These are phyloP conservation scores for Gastrophryne carolinensis DNA, from an alignment of 2,797 vertebrate species.

Conservation along the genomic window DNA sequence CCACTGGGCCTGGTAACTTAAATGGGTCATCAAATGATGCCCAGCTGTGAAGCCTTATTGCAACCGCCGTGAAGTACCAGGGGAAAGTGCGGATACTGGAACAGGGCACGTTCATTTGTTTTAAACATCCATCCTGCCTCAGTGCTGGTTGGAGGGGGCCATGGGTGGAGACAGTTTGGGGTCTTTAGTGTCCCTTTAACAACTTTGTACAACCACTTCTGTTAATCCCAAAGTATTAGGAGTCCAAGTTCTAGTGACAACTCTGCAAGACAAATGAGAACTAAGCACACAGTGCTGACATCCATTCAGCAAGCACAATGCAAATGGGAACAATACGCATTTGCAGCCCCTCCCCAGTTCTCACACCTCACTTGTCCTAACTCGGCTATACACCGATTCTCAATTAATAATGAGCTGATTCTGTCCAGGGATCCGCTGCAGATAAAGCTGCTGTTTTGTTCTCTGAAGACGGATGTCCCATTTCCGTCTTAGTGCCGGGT, in stretches of 20 bases:
- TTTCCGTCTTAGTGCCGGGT: slow-evolving; percentile 37
- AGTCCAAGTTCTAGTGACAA: not conserved
- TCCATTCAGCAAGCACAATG: not conserved
- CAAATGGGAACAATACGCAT: not conserved
- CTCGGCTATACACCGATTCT: not conserved
- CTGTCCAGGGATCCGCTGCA: slow-evolving; percentile 16
- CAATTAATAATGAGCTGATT: slow-evolving; percentile 43
- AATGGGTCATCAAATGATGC: too few relatives aligned
- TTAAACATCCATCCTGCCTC: too few relatives aligned
- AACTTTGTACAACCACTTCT: not conserved
- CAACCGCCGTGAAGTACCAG: too few relatives aligned
- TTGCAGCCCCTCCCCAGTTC: slow-evolving; percentile 12
- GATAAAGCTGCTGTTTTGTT: slow-evolving; percentile 37
- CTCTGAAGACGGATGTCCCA: slow-evolving; percentile 32
- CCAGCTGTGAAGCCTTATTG: too few relatives aligned
- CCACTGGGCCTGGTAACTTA: too few relatives aligned
- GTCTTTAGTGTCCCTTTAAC: not conserved
- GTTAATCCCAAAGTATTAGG: not conserved
- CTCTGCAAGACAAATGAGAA: not conserved
- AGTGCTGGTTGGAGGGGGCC: too few relatives aligned
- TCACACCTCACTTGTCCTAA: slow-evolving; percentile 29
- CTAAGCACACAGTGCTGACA: not conserved
- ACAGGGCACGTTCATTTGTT: too few relatives aligned
- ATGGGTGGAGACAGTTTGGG: too few relatives aligned
- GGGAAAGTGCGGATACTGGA: too few relatives aligned